These are phyloP conservation scores for Beaufortia kweichowensis DNA, from an alignment of 2,113 vertebrate genomes.

Conservation along the genomic window DNA sequence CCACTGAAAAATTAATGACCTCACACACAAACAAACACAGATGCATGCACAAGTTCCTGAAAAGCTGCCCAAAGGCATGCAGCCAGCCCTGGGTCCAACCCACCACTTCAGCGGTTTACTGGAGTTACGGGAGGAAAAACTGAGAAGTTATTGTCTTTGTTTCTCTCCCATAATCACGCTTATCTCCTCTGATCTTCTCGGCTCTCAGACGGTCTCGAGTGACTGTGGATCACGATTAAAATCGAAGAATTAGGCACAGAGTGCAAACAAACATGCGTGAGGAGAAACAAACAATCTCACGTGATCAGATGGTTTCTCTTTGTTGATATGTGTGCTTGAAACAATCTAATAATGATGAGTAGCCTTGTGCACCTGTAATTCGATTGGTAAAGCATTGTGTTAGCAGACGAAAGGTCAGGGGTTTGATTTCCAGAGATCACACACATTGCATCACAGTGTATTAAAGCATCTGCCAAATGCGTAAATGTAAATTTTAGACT, in stretches of 20 bases:
- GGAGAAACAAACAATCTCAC: conserved; percentile 24
- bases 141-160: conserved; percentile 8
- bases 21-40: conserved; percentile 73
- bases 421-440: too few species aligned
- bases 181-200: conserved; percentile 17
- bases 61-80: conserved; percentile 71
- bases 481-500: background rate
- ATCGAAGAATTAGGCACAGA: conserved; percentile 15
- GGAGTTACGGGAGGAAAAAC: conserved; percentile 28
- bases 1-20: conserved; percentile 77
- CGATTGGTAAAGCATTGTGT: too few species aligned
- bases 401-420: too few species aligned
- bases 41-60: conserved; percentile 66
- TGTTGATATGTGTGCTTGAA: conserved; percentile 17
- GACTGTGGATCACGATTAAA: conserved; percentile 41
- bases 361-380: too few species aligned
- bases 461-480: too few species aligned
- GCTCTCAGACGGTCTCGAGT: conserved; percentile 30
- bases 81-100: conserved; percentile 65
- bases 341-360: too few species aligned
- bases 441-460: too few species aligned
- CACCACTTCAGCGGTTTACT: conserved; percentile 41
- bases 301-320: background rate
- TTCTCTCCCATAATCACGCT: conserved; percentile 18
- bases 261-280: conserved; percentile 23